Base-by-base conservation (phyloP, 2,113 vertebrate genomes). In the Dissostichus mawsoni region DNA sequence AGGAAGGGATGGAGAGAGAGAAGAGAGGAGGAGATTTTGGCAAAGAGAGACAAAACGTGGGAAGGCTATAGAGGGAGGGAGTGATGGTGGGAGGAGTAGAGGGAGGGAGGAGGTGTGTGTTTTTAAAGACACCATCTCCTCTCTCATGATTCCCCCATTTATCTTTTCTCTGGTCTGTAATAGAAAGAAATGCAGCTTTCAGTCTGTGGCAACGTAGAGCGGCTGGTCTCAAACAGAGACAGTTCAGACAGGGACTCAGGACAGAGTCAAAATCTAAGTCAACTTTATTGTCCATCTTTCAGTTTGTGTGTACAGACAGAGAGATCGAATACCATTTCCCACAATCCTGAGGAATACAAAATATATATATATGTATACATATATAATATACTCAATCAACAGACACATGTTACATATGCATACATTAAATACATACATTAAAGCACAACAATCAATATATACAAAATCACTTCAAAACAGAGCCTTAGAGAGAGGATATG, bases 181-280 rank as follows among this genome's bases (percentile, higher is more conserved):
- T 41, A 47, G 74, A 82, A 77, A 80, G 73, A 83, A 75, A 78
- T 81, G 82, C 81, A 88, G 76, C 89, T 85, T 78, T 87, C 79
- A 69, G 79, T 72, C 29, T 52, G 6, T 76, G 74, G 80, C 68
- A 57, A 65, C 20, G 69, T n/a, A 4, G 56, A 73, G 64, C n/a
- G 0, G 16, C 52, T 48, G 44, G 73, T 55, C 44, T 65, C 33
- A 53, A 63, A 67, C 23, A 20, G 23, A 70, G 53, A 23, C 66
- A 23, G 58, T 79, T 64, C 14, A 59, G 82, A 20, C 16, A 59
- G 45, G 29, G 58, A 66, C 57, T 41, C 72, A 23, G 36, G 11
- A 1, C 12, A 55, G 48, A 41, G 45, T 68, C 29, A 29, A 29
- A 29, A 29, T 29, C 29, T 3, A 29, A 29, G 29, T 23, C 23